Conservation (phyloP, 1,140 invertebrate species). For the Chironomus striatipennis region DNA sequence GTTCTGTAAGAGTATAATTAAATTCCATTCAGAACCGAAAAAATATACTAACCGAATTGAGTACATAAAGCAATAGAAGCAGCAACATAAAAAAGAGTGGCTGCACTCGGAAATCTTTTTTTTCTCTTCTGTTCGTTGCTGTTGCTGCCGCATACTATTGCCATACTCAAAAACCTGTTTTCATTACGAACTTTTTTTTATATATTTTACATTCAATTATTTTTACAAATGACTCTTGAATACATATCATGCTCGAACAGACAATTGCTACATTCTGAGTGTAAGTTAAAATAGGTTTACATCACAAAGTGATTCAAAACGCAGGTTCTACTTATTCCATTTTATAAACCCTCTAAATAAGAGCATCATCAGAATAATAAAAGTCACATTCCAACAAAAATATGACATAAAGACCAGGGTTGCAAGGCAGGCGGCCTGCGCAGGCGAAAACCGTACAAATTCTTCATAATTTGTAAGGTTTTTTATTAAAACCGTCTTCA, state of each 20-base stretch:
- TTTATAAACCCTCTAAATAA: too few relatives aligned
- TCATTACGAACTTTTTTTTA: slow-evolving; percentile 15
- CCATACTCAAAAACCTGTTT: slow-evolving; percentile 21
- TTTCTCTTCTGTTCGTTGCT: neutral
- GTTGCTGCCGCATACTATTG: neutral
- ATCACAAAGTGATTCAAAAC: too few relatives aligned
- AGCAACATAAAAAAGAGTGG: neutral
- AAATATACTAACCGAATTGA: neutral
- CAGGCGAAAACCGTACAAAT: too few relatives aligned
- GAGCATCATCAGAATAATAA: too few relatives aligned
- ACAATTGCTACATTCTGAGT: neutral
- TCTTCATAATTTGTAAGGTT: too few relatives aligned
- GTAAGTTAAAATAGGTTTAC: too few relatives aligned
- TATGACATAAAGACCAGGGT: too few relatives aligned
- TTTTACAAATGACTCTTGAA: slow-evolving; percentile 22
- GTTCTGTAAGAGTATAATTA: neutral
- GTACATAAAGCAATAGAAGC: neutral
- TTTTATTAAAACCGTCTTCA: too few relatives aligned
- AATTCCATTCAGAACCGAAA: slow-evolving; percentile 17
- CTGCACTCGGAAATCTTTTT: neutral
- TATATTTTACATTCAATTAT: slow-evolving; percentile 2
- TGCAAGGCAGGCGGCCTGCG: too few relatives aligned
- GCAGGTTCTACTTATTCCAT: too few relatives aligned
- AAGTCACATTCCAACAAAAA: too few relatives aligned
- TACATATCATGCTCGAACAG: slow-evolving; percentile 8